Percentiles rank a stretch among this genome's conserved stretches.
Conservation (phyloP, 2,113 vertebrate genomes). For the Prunella himalayana region DNA sequence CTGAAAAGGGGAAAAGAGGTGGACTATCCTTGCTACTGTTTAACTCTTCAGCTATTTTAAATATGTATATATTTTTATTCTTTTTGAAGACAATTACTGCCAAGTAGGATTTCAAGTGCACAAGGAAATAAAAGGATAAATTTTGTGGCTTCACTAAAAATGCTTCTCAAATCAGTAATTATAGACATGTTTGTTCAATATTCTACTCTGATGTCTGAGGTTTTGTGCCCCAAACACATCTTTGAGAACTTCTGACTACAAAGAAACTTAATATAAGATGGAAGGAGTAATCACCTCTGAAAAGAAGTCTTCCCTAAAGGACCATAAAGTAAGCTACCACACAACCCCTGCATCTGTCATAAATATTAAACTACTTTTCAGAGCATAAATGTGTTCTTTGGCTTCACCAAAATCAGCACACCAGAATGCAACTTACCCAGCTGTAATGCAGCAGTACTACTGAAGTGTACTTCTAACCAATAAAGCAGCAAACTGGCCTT, state of each 20-base stretch:
- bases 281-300: background rate
- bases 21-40: background rate
- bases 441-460: background rate
- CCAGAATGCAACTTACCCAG: background rate
- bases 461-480: background rate
- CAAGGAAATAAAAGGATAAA: background rate
- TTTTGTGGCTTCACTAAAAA: background rate
- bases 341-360: background rate
- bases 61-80: background rate
- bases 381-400: background rate
- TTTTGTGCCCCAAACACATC: background rate
- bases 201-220: background rate
- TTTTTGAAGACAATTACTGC: background rate
- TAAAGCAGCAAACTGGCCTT: background rate
- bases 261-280: background rate
- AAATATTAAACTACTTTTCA: background rate
- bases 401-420: background rate
- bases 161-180: background rate
- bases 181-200: background rate
- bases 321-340: background rate
- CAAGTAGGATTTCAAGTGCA: background rate
- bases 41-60: background rate
- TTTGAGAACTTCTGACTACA: background rate
- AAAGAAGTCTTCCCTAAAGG: background rate
- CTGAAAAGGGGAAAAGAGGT: background rate